Conservation (phyloP, 2,888 invertebrate species). For the Myathropa florea region DNA sequence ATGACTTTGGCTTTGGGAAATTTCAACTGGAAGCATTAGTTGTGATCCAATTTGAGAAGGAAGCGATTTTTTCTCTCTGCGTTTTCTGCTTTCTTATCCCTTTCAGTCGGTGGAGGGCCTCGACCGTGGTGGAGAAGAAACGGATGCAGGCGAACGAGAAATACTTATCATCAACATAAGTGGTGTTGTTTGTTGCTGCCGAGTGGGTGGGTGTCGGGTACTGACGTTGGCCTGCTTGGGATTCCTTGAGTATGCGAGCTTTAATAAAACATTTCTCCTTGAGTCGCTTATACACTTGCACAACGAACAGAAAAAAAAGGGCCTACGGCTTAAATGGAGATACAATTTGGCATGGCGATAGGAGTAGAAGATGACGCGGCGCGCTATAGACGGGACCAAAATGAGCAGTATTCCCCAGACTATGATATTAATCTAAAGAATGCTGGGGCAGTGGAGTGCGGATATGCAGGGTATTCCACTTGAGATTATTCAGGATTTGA, state of each 20-base stretch:
- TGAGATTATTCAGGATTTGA: slow-evolving; percentile 8
- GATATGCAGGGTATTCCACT: neutral
- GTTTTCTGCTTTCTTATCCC: slow-evolving; percentile 10
- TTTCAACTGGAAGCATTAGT: slow-evolving; percentile 65
- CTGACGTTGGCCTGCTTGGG: slow-evolving; percentile 39
- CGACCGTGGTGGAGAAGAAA: neutral
- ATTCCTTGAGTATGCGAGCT: slow-evolving; percentile 50
- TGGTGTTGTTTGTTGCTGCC: slow-evolving; percentile 34
- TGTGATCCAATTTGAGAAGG: slow-evolving; percentile 66
- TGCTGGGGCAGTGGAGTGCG: neutral
- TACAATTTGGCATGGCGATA: slow-evolving; percentile 35
- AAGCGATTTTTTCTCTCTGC: slow-evolving; percentile 27
- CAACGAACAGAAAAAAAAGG: slow-evolving; percentile 5
- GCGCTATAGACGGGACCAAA: slow-evolving; percentile 2
- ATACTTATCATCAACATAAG: slow-evolving; percentile 63
- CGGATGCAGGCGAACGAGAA: slow-evolving; percentile 35
- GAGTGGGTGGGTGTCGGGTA: neutral
- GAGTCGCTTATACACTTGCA: neutral
- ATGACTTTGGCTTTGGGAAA: slow-evolving; percentile 64
- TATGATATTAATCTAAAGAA: slow-evolving; percentile 5
- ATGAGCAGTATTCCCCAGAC: slow-evolving; percentile 45
- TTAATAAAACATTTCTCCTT: slow-evolving; percentile 34
- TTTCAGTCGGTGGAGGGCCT: neutral
- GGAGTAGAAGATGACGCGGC: slow-evolving; percentile 30
- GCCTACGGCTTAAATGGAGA: slow-evolving; percentile 22